phyloP scores from a whole-genome alignment of 2,113 vertebrate species.

The Pangasianodon gigas region DNA sequence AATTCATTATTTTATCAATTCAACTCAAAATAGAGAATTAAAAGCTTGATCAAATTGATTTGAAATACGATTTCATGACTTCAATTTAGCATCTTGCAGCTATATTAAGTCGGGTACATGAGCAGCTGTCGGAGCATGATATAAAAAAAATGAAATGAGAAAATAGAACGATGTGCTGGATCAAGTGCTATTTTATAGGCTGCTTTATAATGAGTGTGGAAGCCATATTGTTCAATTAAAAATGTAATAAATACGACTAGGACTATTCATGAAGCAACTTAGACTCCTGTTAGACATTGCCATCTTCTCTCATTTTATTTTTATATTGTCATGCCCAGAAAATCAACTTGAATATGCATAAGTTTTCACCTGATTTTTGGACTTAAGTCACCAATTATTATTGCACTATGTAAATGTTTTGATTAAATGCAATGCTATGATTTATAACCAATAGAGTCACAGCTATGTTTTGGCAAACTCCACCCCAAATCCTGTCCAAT shows the following conservation, averaged over 20 bases:
- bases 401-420: no score
- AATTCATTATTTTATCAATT: neutral
- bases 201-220: neutral
- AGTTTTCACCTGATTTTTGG: neutral
- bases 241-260: neutral
- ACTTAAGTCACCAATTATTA: no score
- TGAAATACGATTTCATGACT: neutral
- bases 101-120: neutral
- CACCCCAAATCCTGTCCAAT: no score
- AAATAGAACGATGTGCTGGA: neutral
- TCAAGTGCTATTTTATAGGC: neutral
- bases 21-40: neutral
- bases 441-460: no score
- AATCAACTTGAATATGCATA: neutral
- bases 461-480: no score
- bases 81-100: no score
- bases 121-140: neutral
- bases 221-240: neutral
- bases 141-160: neutral
- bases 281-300: neutral
- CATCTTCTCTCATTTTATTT: no score
- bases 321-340: no score
- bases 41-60: neutral
- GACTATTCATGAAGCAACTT: neutral
- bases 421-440: no score